Evolutionary conservation across 2,888 invertebrate species (phyloP).

Genomic region (Dione juno): DNA sequence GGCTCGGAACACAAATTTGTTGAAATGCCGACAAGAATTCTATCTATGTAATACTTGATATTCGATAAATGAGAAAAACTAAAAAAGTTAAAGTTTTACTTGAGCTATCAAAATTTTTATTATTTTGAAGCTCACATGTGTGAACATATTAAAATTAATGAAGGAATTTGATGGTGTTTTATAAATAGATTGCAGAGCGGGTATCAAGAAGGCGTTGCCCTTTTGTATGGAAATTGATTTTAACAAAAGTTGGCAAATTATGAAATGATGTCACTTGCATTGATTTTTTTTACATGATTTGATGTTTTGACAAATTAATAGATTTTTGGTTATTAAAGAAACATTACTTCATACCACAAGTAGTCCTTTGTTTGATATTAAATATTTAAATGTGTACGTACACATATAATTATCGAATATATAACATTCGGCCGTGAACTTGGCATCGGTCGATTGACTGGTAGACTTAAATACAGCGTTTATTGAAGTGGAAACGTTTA

Average conservation of each 20-base stretch:
- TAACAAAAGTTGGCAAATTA: slow-evolving; percentile 49
- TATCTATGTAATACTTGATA: not conserved
- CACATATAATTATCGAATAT: slow-evolving; percentile 8
- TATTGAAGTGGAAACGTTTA: slow-evolving; percentile 23
- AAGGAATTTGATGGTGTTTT: slow-evolving; percentile 35
- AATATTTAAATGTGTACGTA: slow-evolving; percentile 6
- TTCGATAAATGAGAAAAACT: not conserved
- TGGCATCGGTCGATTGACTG: slow-evolving; percentile 12
- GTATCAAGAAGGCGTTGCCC: slow-evolving; percentile 50
- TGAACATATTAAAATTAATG: slow-evolving; percentile 21
- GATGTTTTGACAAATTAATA: not conserved
- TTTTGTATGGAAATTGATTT: slow-evolving; percentile 52
- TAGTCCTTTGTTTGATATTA: not conserved
- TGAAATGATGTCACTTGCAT: slow-evolving; percentile 46
- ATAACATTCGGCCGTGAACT: slow-evolving; percentile 30
- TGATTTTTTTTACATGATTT: no score
- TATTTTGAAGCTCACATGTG: slow-evolving; percentile 26
- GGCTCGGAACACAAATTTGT: not conserved
- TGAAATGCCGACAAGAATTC: not conserved
- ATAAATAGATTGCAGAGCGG: slow-evolving; percentile 37
- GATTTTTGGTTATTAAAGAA: not conserved
- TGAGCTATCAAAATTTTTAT: not conserved
- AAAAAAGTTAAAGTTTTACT: not conserved
- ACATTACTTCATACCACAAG: not conserved
- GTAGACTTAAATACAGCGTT: slow-evolving; percentile 20